Evolutionary conservation across 1,140 invertebrate genomes (phyloP).

Genomic region (Leguminivora glycinivorella): DNA sequence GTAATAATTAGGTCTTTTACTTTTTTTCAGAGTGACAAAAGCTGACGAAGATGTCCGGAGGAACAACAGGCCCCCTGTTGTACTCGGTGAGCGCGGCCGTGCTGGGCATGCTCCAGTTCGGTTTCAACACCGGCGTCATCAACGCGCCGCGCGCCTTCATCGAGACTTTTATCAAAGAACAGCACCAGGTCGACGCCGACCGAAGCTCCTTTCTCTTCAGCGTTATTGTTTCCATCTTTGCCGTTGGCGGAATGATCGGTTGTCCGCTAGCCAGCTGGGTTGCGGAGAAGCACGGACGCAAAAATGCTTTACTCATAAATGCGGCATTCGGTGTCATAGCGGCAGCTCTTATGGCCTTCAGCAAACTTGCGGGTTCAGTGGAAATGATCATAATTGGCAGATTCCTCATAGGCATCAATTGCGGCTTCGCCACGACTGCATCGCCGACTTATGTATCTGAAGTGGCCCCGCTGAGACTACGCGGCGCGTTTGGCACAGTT

Average conservation of each 20-base stretch:
- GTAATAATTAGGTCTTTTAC: background rate
- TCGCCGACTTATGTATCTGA: constrained; percentile 97
- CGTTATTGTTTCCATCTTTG: constrained; percentile 95
- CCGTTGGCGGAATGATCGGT: constrained; percentile 96
- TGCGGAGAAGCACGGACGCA: constrained; percentile 78
- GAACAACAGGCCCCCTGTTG: constrained; percentile 93
- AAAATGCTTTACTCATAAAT: constrained; percentile 67
- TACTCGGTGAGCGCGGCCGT: constrained; percentile 96
- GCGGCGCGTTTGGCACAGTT: constrained; percentile 92
- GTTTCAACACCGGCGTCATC: constrained; percentile 99
- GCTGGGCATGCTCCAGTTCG: constrained; percentile 98
- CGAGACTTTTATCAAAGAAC: constrained; percentile 94
- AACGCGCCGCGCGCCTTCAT: constrained; percentile 97
- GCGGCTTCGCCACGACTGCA: constrained; percentile 90
- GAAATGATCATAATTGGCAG: constrained; percentile 75
- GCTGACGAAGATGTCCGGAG: constrained; percentile 65
- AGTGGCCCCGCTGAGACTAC: constrained; percentile 91
- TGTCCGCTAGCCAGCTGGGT: constrained; percentile 94
- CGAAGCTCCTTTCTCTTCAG: constrained; percentile 85
- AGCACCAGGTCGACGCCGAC: constrained; percentile 85
- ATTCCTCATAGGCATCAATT: constrained; percentile 74
- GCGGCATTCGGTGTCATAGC: constrained; percentile 66
- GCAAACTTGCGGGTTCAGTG: constrained; percentile 64
- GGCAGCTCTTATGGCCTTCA: constrained; percentile 70
- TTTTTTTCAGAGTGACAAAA: constrained; percentile 36